Conservation (phyloP, 2,888 invertebrate genomes). For the Xanthia icteritia region DNA sequence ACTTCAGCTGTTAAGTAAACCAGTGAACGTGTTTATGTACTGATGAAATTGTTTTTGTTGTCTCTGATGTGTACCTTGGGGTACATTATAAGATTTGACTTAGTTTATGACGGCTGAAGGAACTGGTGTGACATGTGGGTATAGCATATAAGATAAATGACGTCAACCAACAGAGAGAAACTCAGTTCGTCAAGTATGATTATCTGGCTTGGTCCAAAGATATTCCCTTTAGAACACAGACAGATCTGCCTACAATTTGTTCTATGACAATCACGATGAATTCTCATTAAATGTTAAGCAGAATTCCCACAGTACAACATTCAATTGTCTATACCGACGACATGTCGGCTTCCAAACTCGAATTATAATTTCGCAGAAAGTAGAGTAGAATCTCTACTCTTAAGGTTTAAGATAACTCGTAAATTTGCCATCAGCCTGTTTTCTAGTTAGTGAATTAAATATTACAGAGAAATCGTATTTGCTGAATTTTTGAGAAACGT, state of each 20-base stretch:
- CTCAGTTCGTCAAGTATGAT: background rate
- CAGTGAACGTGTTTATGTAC: slow-evolving; percentile 55
- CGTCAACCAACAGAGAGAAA: background rate
- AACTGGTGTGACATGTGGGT: background rate
- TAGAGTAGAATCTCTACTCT: too few species aligned
- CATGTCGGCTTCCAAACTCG: background rate
- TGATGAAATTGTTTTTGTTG: slow-evolving; percentile 48
- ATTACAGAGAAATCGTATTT: background rate
- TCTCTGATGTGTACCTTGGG: slow-evolving; percentile 15
- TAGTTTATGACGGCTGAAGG: slow-evolving; percentile 9
- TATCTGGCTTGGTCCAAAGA: background rate
- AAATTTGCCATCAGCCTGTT: background rate
- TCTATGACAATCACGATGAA: background rate
- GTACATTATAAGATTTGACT: slow-evolving; percentile 7
- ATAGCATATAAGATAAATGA: background rate
- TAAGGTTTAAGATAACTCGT: too few species aligned
- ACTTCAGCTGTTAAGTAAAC: slow-evolving; percentile 58
- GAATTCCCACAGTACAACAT: background rate
- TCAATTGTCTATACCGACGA: background rate
- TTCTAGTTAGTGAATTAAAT: background rate
- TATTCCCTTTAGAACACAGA: background rate
- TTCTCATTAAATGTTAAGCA: background rate
- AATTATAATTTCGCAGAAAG: background rate
- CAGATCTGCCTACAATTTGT: background rate
- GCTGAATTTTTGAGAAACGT: background rate